phyloP scores from a whole-genome alignment of 2,888 invertebrate species.

The Tetragonula carbonaria region DNA sequence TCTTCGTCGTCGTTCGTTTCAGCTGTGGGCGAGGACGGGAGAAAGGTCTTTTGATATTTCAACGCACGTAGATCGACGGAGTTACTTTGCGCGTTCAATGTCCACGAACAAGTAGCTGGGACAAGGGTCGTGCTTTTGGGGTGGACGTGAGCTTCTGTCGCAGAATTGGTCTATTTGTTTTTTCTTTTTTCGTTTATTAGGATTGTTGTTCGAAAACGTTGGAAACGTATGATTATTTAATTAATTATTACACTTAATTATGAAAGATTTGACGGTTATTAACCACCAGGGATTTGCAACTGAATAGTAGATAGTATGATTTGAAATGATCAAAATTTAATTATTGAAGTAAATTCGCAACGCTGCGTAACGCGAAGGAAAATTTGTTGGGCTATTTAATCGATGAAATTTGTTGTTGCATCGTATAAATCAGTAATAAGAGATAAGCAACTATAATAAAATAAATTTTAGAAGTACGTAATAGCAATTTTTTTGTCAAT shows the following conservation, averaged over 20 bases:
- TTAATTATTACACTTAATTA: too few species aligned
- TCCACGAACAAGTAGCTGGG: slow-evolving; percentile 8
- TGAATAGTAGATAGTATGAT: neutral
- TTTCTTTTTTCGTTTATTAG: too few species aligned
- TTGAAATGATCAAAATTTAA: neutral
- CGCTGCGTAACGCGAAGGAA: too few species aligned
- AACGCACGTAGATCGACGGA: slow-evolving; percentile 48
- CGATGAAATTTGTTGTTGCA: neutral
- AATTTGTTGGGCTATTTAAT: too few species aligned
- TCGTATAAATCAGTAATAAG: neutral
- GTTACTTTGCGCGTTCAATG: slow-evolving; percentile 12
- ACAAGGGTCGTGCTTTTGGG: slow-evolving; percentile 34
- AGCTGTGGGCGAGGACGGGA: slow-evolving; percentile 32
- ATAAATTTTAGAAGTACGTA: neutral
- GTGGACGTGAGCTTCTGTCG: neutral
- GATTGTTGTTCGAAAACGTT: neutral
- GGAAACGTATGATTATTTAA: neutral
- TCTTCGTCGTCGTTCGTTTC: slow-evolving; percentile 41
- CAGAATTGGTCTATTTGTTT: neutral
- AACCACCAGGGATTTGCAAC: fast-evolving
- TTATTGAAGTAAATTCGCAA: too few species aligned
- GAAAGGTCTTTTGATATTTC: slow-evolving; percentile 58
- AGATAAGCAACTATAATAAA: neutral
- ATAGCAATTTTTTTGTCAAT: neutral
- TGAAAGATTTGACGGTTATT: neutral